These are phyloP conservation scores for Petrocephalus microphthalmus DNA, from an alignment of 2,113 vertebrate genomes.

Conservation along the genomic window DNA sequence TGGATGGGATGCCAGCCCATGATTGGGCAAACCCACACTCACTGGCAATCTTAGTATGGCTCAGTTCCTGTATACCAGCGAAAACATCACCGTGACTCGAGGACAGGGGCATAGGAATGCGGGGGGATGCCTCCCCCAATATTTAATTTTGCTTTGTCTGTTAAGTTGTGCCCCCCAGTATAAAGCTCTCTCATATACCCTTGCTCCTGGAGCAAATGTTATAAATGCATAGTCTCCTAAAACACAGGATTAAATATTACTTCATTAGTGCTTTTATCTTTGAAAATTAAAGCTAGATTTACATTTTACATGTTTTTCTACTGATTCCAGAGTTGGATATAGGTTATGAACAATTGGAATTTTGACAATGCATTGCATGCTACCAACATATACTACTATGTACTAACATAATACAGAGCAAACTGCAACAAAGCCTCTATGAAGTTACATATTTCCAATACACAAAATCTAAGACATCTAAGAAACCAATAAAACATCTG, in stretches of 20 bases:
- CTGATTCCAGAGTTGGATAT: neutral
- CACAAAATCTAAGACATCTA: neutral
- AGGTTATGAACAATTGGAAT: neutral
- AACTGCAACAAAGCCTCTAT: neutral
- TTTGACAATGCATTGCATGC: neutral
- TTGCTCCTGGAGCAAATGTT: neutral
- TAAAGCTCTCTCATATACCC: neutral
- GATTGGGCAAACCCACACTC: neutral
- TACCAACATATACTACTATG: neutral
- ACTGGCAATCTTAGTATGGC: neutral
- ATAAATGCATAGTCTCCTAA: neutral
- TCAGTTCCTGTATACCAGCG: neutral
- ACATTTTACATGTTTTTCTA: neutral
- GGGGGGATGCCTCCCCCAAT: neutral
- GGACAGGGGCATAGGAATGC: neutral
- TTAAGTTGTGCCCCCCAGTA: neutral
- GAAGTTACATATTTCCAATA: neutral
- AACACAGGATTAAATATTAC: neutral
- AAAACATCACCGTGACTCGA: neutral
- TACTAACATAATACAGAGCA: neutral
- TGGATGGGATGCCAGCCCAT: neutral
- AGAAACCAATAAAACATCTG: conserved; percentile 11
- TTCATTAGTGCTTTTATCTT: neutral
- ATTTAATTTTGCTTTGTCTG: neutral
- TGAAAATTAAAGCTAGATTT: neutral